Base-by-base conservation (phyloP, 2,888 invertebrate genomes). In the Caenorhabditis virilis region DNA sequence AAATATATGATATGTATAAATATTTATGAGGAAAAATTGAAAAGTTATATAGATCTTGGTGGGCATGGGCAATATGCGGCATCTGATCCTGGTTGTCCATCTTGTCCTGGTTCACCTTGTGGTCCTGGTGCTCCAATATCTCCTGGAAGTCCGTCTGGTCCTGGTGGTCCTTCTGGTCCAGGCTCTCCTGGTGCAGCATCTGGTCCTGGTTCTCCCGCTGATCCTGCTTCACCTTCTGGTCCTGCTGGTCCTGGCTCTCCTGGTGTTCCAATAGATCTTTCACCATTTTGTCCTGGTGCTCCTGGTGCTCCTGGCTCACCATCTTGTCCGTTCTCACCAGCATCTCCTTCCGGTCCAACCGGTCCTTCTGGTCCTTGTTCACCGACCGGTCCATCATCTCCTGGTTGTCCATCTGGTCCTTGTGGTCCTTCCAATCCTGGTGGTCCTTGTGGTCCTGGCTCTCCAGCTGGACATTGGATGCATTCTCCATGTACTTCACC, bases 231-330 rank as follows among this genome's bases (percentile, higher is more conserved):
- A 54, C 73, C 73, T 27, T 53, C 61, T 30, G 60, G 48, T 50
- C 74, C 71, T 42, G 63, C 54, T 3, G 59, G 50, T 55, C 74
- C 74, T 20, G 69, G 54, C 9, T 51, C 58, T 60, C 74, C 74
- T 59, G 69, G 56, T 46, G 61, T 57, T 55, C 64, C 70, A 36
- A 23, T 30, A 9, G 52, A 52, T 58, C 56, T 45, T 47, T 66
- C 56, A 45, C 66, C 72, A 38, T 57, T 45, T 4, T 41, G 36
- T 58, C 74, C 74, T 33, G 72, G 60, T 11, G 39, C 30, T 57
- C 74, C 74, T 23, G 64, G 55, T 11, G 50, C 18, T 30, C 74
- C 74, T 20, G 69, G 54, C 9, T 51, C 58, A 57, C 74, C 74
- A 59, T 68, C 53, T 49, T 61, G 57, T 55, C 64, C 70, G 35